phyloP scores from a whole-genome alignment of 2,888 invertebrate species.

The Dolichomitus sp. region DNA sequence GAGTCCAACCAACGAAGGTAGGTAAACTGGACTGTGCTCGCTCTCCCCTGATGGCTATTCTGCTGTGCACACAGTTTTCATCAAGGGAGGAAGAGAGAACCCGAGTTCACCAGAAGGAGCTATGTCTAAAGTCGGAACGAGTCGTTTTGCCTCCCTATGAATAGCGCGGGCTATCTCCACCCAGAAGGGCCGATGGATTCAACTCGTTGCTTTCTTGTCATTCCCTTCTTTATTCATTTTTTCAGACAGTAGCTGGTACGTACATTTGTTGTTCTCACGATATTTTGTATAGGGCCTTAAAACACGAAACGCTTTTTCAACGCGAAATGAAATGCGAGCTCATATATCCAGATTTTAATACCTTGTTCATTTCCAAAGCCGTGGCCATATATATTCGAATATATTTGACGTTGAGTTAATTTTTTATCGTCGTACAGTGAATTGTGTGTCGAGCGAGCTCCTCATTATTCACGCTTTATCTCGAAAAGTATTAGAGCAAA shows the following conservation, averaged over 20 bases:
- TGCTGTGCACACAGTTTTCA: conserved; percentile 72
- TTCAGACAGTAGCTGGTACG: background rate
- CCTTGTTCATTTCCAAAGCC: background rate
- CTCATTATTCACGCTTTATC: conserved; percentile 65
- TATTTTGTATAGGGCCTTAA: background rate
- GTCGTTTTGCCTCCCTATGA: conserved; percentile 13
- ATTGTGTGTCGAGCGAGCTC: conserved; percentile 39
- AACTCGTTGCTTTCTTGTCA: background rate
- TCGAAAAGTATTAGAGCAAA: conserved; percentile 65
- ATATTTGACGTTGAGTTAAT: conserved; percentile 19
- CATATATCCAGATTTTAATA: conserved; percentile 22
- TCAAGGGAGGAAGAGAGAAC: conserved; percentile 59
- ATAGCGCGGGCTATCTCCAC: conserved; percentile 10
- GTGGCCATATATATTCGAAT: background rate
- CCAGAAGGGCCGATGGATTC: conserved; percentile 2
- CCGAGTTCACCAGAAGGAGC: background rate
- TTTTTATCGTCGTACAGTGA: conserved; percentile 31
- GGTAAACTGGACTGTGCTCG: conserved; percentile 31
- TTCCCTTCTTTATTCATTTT: background rate
- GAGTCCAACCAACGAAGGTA: conserved; percentile 4
- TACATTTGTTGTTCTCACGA: background rate
- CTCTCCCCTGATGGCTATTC: conserved; percentile 15
- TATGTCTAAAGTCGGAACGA: conserved; percentile 10
- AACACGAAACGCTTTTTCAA: background rate
- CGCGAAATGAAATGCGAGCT: background rate